Evolutionary conservation across 2,113 vertebrate genomes (phyloP).

Genomic region (Daphoenositta chrysoptera): DNA sequence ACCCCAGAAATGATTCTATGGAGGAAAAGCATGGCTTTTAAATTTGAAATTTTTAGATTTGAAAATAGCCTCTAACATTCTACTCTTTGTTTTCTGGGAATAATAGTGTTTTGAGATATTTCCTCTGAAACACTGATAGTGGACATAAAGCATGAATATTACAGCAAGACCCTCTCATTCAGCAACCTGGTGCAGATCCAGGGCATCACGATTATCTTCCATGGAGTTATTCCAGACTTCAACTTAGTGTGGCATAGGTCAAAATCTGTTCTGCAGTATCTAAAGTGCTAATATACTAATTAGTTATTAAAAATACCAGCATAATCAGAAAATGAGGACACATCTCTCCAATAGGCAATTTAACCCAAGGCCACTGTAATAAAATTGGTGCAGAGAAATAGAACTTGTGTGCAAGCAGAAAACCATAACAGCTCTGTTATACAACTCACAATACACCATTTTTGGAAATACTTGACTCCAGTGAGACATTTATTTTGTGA

Average conservation of each 20-base stretch:
- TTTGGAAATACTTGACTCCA: background rate
- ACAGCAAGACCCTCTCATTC: background rate
- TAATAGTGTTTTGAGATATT: background rate
- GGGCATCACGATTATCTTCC: background rate
- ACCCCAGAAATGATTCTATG: background rate
- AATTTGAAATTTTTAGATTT: background rate
- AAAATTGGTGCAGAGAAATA: background rate
- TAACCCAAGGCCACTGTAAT: background rate
- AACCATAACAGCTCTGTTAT: background rate
- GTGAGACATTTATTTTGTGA: background rate
- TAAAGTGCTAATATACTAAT: background rate
- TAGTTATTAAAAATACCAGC: slow-evolving; percentile 16
- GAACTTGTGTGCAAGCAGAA: background rate
- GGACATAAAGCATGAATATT: background rate
- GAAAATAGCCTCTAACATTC: background rate
- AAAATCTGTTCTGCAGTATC: background rate
- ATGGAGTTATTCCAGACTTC: background rate
- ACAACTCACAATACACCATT: background rate
- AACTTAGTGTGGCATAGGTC: background rate
- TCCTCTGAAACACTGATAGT: background rate
- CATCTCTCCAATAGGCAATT: background rate
- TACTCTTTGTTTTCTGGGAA: background rate
- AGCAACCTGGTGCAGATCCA: background rate
- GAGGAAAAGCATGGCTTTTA: background rate
- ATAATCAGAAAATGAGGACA: slow-evolving; percentile 1